A percentile compares a stretch with the other conserved stretches of the same genome.
These are phyloP conservation scores for Eupelmus urozonus DNA, from an alignment of 2,888 invertebrate genomes.

Conservation along the genomic window DNA sequence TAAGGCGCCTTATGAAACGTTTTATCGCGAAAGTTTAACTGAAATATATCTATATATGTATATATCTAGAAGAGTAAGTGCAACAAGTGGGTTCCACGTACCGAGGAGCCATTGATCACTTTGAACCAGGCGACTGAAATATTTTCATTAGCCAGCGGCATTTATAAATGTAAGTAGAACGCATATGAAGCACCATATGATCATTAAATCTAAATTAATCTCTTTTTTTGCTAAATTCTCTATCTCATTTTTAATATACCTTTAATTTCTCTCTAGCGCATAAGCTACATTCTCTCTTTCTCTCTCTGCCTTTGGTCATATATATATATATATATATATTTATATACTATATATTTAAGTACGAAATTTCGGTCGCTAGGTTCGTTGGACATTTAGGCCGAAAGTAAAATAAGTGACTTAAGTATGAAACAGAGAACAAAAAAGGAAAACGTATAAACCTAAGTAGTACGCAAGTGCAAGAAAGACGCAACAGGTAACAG, in stretches of 20 bases:
- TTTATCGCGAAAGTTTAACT: slow-evolving; percentile 58
- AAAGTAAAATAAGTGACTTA: slow-evolving; percentile 33
- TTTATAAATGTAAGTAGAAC: slow-evolving; percentile 49
- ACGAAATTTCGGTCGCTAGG: slow-evolving; percentile 47
- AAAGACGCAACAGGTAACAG: slow-evolving; percentile 71
- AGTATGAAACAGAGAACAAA: slow-evolving; percentile 44
- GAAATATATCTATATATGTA: slow-evolving; percentile 44
- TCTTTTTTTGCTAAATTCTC: slow-evolving; percentile 32
- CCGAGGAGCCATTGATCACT: slow-evolving; percentile 52
- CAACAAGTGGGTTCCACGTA: slow-evolving; percentile 60
- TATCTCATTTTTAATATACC: slow-evolving; percentile 16
- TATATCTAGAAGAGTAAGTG: slow-evolving; percentile 58
- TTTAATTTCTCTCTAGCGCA: slow-evolving; percentile 20
- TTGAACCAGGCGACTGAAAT: slow-evolving; percentile 53
- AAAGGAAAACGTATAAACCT: slow-evolving; percentile 53
- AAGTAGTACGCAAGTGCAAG: slow-evolving; percentile 60
- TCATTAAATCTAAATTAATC: slow-evolving; percentile 45
- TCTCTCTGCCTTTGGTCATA: slow-evolving; percentile 46
- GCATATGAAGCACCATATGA: slow-evolving; percentile 47
- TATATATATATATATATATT: slow-evolving; percentile 34
- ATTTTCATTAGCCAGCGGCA: slow-evolving; percentile 29
- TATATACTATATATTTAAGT: slow-evolving; percentile 38
- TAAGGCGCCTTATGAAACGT: slow-evolving; percentile 36
- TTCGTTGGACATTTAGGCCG: slow-evolving; percentile 36
- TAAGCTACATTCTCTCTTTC: slow-evolving; percentile 30